Conservation (phyloP, 2,797 vertebrate genomes). For the Hemitrygon akajei region DNA sequence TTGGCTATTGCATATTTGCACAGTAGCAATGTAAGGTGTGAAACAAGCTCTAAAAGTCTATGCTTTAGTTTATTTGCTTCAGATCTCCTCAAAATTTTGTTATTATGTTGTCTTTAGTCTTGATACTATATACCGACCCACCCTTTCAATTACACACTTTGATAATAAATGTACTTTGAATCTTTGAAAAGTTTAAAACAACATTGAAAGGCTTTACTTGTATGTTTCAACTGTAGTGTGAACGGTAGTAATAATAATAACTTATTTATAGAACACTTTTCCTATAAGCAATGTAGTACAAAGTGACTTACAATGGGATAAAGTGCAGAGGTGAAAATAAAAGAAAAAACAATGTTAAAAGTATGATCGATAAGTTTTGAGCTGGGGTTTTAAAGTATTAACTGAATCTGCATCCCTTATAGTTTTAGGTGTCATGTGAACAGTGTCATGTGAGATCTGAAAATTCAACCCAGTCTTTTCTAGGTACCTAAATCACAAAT, state of each 20-base stretch:
- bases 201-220: background rate
- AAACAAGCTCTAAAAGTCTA: background rate
- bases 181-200: background rate
- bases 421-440: background rate
- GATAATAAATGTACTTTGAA: too few relatives aligned
- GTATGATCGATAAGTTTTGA: too few relatives aligned
- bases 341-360: too few relatives aligned
- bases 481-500: constrained; percentile 58
- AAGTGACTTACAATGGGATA: too few relatives aligned
- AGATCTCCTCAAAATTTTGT: background rate
- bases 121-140: background rate
- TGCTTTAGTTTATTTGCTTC: constrained; percentile 1
- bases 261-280: too few relatives aligned
- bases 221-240: background rate
- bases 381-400: too few relatives aligned
- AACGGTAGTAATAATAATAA: too few relatives aligned
- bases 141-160: background rate
- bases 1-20: background rate
- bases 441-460: background rate
- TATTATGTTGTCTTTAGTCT: background rate
- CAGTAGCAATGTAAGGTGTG: background rate
- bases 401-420: too few relatives aligned
- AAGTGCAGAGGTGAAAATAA: too few relatives aligned
- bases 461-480: constrained; percentile 33
- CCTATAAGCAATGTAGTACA: too few relatives aligned